Conservation (phyloP, 2,113 vertebrate genomes). For the Corydoras sp. region DNA sequence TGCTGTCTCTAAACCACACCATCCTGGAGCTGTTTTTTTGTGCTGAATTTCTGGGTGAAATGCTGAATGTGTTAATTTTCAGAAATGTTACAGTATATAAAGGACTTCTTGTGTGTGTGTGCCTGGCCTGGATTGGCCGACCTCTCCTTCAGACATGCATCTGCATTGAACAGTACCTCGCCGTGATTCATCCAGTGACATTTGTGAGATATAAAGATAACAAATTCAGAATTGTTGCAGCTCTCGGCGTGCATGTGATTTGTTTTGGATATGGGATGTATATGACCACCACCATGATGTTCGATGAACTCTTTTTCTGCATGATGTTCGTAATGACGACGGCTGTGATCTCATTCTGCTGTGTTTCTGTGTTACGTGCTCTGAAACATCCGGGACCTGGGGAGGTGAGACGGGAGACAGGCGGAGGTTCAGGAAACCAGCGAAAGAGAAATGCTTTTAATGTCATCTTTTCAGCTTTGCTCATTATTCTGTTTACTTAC, state of each 20-base stretch:
- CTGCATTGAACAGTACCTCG: constrained; percentile 31
- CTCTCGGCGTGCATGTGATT: background rate
- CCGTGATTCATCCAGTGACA: constrained; percentile 29
- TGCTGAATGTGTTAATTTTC: background rate
- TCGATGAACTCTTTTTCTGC: constrained; percentile 5
- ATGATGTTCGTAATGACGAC: constrained; percentile 8
- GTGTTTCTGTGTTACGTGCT: constrained; percentile 21
- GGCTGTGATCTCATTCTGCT: constrained; percentile 21
- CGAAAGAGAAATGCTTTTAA: constrained; percentile 10
- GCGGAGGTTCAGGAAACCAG: background rate
- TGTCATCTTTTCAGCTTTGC: background rate
- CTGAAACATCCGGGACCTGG: constrained; percentile 15
- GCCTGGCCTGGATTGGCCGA: constrained; percentile 14
- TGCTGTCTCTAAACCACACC: constrained; percentile 16
- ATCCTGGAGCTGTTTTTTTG: constrained; percentile 20
- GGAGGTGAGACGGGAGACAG: no score
- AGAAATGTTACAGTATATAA: background rate
- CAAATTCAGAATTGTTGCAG: constrained; percentile 20
- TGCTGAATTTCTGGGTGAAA: background rate
- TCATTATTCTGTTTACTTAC: background rate
- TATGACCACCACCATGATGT: background rate
- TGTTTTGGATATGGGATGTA: background rate
- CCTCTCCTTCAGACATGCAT: constrained; percentile 27
- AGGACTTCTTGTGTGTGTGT: background rate
- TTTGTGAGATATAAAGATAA: constrained; percentile 27